Base-by-base conservation (phyloP, 2,888 invertebrate genomes). In the Cynaeus angustus region DNA sequence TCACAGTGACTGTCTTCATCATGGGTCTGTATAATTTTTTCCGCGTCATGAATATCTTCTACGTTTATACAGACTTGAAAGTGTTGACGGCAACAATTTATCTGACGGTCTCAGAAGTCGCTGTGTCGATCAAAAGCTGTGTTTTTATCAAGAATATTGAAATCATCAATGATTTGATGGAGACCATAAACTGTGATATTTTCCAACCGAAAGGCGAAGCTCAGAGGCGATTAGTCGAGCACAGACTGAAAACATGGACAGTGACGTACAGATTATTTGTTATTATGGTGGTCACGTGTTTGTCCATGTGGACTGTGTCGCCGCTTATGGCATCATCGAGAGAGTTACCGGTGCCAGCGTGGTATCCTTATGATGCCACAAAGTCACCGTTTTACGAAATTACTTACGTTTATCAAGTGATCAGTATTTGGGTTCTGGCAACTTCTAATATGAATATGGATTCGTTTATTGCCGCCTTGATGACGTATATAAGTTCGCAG, bases 401-500 rank as follows among this genome's bases (percentile, higher is more conserved):
- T 8, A 68, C 71, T 13, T 71, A 65, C 26, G 8, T 71, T 1
- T 64, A 56, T 45, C 71, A 71, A 30, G 48, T 59, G 8, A 37
- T 71, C 7, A 53, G 68, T 45, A 68, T 65, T 8, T 53, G 59
- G 16, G 28, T 66, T 41, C 46, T 65, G 12, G 46, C 68, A 16
- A 43, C 43, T 4, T 62, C 68, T 7, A 71, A 65, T 68, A 55
- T 68, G 37, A 66, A 55, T 6, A 65, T 71, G 30, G 71, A 71
- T 16, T 43, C 64, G n/a, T 55, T 71, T 16, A 65, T 68, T 28
- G 59, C 65, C 6, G 68, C 59, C 21, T 55, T 52, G 14, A 53
- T 45, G 52, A 52, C 53, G 41, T 62, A 12, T 14, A 37, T 61
- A 12, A 30, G 43, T 1, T 7, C n/a, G 9, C 53, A 59, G 41